These are phyloP conservation scores for Auanema sp. DNA, from an alignment of 2,888 invertebrate genomes.

Conservation along the genomic window DNA sequence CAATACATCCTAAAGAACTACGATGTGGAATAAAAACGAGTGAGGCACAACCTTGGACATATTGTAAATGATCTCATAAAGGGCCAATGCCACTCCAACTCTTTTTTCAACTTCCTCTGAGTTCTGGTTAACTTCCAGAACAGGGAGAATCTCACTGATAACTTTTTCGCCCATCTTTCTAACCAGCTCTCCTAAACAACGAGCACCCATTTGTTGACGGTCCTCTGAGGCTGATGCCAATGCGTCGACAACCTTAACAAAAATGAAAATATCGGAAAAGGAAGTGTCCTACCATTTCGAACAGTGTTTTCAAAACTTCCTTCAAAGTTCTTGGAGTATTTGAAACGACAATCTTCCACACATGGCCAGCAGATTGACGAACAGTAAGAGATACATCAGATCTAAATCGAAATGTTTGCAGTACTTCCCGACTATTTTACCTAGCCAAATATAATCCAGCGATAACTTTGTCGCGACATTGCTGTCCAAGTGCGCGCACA, in stretches of 20 bases:
- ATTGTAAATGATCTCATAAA: slow-evolving; percentile 95
- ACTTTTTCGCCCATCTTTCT: slow-evolving; percentile 95
- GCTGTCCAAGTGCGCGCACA: slow-evolving; percentile 82
- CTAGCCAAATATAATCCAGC: slow-evolving; percentile 91
- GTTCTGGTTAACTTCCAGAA: slow-evolving; percentile 87
- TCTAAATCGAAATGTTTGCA: slow-evolving; percentile 66
- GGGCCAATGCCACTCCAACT: slow-evolving; percentile 93
- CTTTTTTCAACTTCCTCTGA: slow-evolving; percentile 90
- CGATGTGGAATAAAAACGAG: background rate
- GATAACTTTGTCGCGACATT: slow-evolving; percentile 86
- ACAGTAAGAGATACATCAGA: slow-evolving; percentile 96
- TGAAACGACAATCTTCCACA: slow-evolving; percentile 98
- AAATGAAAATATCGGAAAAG: background rate
- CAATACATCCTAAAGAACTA: slow-evolving; percentile 37
- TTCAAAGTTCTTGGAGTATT: slow-evolving; percentile 93
- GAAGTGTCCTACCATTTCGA: slow-evolving; percentile 75
- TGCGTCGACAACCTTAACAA: slow-evolving; percentile 74
- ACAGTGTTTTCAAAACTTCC: slow-evolving; percentile 92
- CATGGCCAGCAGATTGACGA: slow-evolving; percentile 93
- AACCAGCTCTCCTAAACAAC: slow-evolving; percentile 94
- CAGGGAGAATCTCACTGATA: slow-evolving; percentile 91
- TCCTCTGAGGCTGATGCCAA: slow-evolving; percentile 93
- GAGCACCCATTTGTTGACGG: slow-evolving; percentile 89
- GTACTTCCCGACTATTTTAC: too few relatives aligned
- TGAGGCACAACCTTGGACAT: slow-evolving; percentile 90